Evolutionary conservation across 2,888 invertebrate genomes (phyloP).

Genomic region (Pandemis cinnamomeana): DNA sequence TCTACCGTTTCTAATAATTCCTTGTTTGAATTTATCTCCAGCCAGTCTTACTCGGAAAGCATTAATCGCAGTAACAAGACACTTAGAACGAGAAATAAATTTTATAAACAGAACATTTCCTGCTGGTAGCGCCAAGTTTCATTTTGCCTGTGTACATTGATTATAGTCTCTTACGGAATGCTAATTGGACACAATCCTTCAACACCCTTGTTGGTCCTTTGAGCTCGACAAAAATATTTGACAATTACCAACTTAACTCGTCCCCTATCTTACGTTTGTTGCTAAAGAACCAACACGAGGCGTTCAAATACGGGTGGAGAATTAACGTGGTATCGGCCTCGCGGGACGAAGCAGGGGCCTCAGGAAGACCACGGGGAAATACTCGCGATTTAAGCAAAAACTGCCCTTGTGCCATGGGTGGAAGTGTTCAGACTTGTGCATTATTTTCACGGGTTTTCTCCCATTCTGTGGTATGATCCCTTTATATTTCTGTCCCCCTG

Average conservation of each 20-base stretch:
- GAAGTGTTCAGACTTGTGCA: neutral
- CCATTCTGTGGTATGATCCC: slow-evolving; percentile 34
- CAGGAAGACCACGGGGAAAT: neutral
- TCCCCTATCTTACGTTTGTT: slow-evolving; percentile 41
- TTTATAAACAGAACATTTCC: slow-evolving; percentile 18
- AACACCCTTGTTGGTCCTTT: slow-evolving; percentile 34
- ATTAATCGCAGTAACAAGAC: slow-evolving; percentile 8
- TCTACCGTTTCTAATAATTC: slow-evolving; percentile 19
- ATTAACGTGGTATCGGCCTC: slow-evolving; percentile 42
- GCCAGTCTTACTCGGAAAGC: slow-evolving; percentile 4
- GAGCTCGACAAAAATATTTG: slow-evolving; percentile 40
- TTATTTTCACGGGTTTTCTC: neutral
- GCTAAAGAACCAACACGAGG: slow-evolving; percentile 63
- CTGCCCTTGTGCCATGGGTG: neutral
- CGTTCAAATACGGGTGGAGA: slow-evolving; percentile 68
- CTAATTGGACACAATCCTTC: slow-evolving; percentile 31
- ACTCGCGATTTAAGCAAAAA: neutral
- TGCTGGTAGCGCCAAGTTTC: slow-evolving; percentile 4
- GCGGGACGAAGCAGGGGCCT: slow-evolving; percentile 33
- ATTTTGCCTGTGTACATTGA: slow-evolving; percentile 16
- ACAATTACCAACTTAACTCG: slow-evolving; percentile 41
- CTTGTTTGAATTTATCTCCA: slow-evolving; percentile 11
- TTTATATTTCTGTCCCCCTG: slow-evolving; percentile 40
- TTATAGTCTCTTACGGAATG: slow-evolving; percentile 26
- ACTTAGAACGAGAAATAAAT: slow-evolving; percentile 12